Base-by-base conservation (phyloP, 2,888 invertebrate genomes). In the Ischnus inquisitorius region DNA sequence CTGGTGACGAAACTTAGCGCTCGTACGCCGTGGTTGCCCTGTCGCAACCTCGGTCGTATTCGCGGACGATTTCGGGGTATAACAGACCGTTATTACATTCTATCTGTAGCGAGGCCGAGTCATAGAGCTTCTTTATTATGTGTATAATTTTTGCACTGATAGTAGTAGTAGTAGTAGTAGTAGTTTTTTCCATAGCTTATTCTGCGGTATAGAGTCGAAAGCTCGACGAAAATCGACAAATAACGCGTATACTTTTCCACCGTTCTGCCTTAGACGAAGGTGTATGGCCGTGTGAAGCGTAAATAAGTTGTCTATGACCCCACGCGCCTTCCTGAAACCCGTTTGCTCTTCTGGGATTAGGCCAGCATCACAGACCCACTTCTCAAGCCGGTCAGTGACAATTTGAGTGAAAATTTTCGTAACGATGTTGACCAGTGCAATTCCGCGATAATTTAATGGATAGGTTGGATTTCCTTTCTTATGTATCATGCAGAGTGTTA, bases 281-380 rank as follows among this genome's bases (percentile, higher is more conserved):
- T 87, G 76, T 3, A 86, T 68, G 0, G 74, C 51, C 12, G 83
- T 6, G 6, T 48, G 68, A n/a, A n/a, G n/a, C n/a, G 83, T 64
- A 81, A 88, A 88, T 3, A 86, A 67, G 60, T 87, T 85, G 54
- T 89, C 87, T 51, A 74, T 57, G 10, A 81, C 82, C 39, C 83
- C 41, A 16, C 41, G 19, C 8, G 22, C 60, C 28, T 72, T 60
- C 16, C 74, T 41, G 57, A 85, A 88, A 1, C 82, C 85, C 10
- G 84, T 74, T 72, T 87, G 87, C 39, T 34, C 67, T 22, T 87
- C 86, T 1, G 83, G 83, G 8, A 75, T 57, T 10, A 60, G n/a
- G 4, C 19, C 46, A 2, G 39, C 41, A 1, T 25, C 46, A 10
- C 28, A 22, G 8, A 34, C 64, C 75, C 64, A 64, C 25, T 34